A percentile compares a stretch with the other conserved stretches of the same genome.
These are phyloP conservation scores for Streblospio benedicti DNA, from an alignment of 1,140 invertebrate species.

Conservation along the genomic window DNA sequence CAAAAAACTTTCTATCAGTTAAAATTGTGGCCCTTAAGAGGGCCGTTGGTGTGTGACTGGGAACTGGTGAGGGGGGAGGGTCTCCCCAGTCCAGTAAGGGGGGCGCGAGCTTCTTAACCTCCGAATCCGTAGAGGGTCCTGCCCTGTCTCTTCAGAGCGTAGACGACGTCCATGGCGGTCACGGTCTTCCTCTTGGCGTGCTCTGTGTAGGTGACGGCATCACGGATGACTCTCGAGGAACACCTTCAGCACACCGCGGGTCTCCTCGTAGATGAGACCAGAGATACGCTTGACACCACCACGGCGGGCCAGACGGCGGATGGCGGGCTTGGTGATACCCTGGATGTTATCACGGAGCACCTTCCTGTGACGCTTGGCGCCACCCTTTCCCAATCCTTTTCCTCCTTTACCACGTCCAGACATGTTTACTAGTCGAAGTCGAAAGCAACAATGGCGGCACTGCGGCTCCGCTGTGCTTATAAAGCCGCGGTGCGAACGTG, in stretches of 20 bases:
- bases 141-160: conserved; percentile 73
- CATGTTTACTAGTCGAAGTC: too few relatives aligned
- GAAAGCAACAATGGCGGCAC: too few relatives aligned
- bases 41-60: too few relatives aligned
- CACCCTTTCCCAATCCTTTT: conserved; percentile 38
- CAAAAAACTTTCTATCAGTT: too few relatives aligned
- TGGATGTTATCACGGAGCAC: conserved; percentile 64
- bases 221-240: conserved; percentile 74
- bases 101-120: too few relatives aligned
- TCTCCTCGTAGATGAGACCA: conserved; percentile 65
- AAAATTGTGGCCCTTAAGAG: too few relatives aligned
- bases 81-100: too few relatives aligned
- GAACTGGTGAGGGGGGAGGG: too few relatives aligned
- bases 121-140: conserved; percentile 58
- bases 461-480: too few relatives aligned
- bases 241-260: conserved; percentile 63
- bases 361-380: conserved; percentile 41
- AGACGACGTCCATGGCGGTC: conserved; percentile 80
- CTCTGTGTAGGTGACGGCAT: conserved; percentile 78
- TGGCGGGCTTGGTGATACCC: conserved; percentile 62
- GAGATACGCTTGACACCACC: conserved; percentile 67
- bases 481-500: too few relatives aligned
- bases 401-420: conserved; percentile 41
- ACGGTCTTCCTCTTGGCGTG: conserved; percentile 73
- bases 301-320: conserved; percentile 57